A percentile compares a stretch with the other conserved stretches of the same genome.
Conservation (phyloP, 2,888 invertebrate species). For the Tenthredo scrophulariae region DNA sequence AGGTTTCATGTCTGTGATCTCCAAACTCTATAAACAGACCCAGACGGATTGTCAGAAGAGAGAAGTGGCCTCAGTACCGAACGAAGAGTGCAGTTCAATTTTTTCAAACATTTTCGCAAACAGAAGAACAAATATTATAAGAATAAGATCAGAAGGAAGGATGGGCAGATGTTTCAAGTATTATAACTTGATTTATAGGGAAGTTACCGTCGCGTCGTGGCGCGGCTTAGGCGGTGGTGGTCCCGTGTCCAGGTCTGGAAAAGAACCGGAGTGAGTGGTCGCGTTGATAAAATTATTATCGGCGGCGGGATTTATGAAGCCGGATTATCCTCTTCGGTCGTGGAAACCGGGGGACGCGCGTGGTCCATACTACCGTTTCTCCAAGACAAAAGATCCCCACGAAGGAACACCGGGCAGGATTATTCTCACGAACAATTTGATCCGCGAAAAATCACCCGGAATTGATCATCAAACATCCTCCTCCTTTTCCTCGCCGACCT, state of each 20-base stretch:
- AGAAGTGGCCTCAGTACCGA: neutral
- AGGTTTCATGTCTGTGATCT: neutral
- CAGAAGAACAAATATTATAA: neutral
- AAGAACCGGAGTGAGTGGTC: conserved; percentile 57
- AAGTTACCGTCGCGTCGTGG: neutral
- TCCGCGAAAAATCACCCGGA: conserved; percentile 4
- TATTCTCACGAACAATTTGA: neutral
- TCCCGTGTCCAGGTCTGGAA: conserved; percentile 46
- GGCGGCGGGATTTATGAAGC: conserved; percentile 61
- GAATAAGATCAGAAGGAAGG: conserved; percentile 9
- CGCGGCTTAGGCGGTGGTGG: conserved; percentile 54
- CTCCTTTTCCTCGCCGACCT: neutral
- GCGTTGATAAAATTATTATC: conserved; percentile 62
- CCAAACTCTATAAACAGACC: neutral
- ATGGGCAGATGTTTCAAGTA: conserved; percentile 60
- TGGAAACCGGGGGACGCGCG: conserved; percentile 23
- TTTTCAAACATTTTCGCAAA: neutral
- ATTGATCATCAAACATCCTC: conserved; percentile 7
- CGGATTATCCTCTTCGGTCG: conserved; percentile 58
- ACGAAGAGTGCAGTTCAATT: neutral
- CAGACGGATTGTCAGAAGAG: neutral
- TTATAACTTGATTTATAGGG: conserved; percentile 63
- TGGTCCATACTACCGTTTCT: conserved; percentile 42
- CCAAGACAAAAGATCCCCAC: conserved; percentile 12
- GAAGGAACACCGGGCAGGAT: neutral